phyloP scores from a whole-genome alignment of 2,797 vertebrate species.

The Enteromius treurensis region DNA sequence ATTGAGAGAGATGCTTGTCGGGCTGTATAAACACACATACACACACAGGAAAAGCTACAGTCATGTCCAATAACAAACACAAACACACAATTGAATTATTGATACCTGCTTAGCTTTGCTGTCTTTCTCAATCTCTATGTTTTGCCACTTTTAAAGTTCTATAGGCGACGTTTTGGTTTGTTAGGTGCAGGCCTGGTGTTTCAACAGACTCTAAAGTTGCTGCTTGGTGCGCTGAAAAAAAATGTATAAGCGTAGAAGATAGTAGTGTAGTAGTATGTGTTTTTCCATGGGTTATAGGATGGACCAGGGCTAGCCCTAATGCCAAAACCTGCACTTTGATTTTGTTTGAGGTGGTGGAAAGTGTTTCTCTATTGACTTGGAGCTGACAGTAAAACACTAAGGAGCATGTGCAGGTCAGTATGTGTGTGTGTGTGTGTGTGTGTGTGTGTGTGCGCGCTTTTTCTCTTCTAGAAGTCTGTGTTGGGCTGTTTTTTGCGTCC shows the following conservation, averaged over 20 bases:
- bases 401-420: constrained; percentile 73
- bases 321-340: no score
- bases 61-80: constrained; percentile 48
- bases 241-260: neutral
- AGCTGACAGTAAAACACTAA: constrained; percentile 60
- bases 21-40: constrained; percentile 39
- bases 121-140: constrained; percentile 21
- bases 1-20: constrained; percentile 12
- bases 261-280: neutral
- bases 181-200: constrained; percentile 73
- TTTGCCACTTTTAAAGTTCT: neutral
- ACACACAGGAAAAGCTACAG: constrained; percentile 35
- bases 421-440: no score
- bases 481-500: constrained; percentile 74
- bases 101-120: constrained; percentile 28
- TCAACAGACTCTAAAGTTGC: constrained; percentile 66
- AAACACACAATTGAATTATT: constrained; percentile 44
- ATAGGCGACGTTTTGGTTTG: constrained; percentile 72
- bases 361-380: constrained; percentile 66
- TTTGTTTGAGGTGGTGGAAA: constrained; percentile 37
- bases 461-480: constrained; percentile 69
- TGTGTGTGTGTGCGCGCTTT: no score
- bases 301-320: neutral
- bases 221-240: constrained; percentile 9
- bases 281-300: neutral